A percentile compares a stretch with the other conserved stretches of the same genome.
Evolutionary conservation across 2,888 invertebrate species (phyloP).

Genomic region (Andrena marginata): DNA sequence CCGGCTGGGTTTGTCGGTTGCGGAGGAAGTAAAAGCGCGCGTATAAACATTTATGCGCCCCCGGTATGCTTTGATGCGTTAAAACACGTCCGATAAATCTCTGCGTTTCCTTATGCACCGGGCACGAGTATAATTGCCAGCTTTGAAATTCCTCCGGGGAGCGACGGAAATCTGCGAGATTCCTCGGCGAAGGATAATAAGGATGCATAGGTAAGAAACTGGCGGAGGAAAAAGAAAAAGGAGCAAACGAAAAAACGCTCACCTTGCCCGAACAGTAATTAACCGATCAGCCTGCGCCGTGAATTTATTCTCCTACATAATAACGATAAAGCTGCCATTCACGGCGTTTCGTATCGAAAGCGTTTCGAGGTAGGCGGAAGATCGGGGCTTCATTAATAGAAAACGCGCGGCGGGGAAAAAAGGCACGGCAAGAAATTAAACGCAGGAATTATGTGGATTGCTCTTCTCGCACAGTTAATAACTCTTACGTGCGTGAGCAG

Average conservation of each 20-base stretch:
- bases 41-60: slow-evolving; percentile 23
- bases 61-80: slow-evolving; percentile 33
- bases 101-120: slow-evolving; percentile 16
- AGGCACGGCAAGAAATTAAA: slow-evolving; percentile 14
- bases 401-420: neutral
- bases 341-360: slow-evolving; percentile 3
- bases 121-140: slow-evolving; percentile 25
- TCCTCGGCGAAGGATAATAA: slow-evolving; percentile 35
- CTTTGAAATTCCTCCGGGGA: slow-evolving; percentile 19
- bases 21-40: slow-evolving; percentile 1
- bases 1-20: slow-evolving; percentile 20
- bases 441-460: slow-evolving; percentile 4
- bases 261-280: slow-evolving; percentile 27
- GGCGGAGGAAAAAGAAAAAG: neutral
- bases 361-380: neutral
- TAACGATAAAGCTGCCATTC: neutral
- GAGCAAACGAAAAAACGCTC: slow-evolving; percentile 2
- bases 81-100: slow-evolving; percentile 31
- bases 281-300: slow-evolving; percentile 18
- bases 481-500: slow-evolving; percentile 1
- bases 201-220: slow-evolving; percentile 26
- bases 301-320: slow-evolving; percentile 11
- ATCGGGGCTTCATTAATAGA: neutral
- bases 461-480: slow-evolving; percentile 16
- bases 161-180: slow-evolving; percentile 33